Evolutionary conservation across 2,888 invertebrate genomes (phyloP).

Genomic region (Acronicta aceris): DNA sequence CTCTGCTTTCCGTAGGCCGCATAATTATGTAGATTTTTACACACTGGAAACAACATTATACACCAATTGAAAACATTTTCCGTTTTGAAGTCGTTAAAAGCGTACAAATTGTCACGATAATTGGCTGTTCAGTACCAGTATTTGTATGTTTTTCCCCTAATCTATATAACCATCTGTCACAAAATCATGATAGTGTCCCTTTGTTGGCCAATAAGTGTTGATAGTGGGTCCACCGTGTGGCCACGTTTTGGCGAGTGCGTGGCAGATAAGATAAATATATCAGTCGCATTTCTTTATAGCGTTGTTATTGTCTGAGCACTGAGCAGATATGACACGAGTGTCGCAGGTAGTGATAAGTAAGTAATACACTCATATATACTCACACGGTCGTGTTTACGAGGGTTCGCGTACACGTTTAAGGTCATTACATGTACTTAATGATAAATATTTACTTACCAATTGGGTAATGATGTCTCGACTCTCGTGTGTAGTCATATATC

Average conservation of each 20-base stretch:
- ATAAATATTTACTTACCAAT: constrained; percentile 23
- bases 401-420: constrained; percentile 31
- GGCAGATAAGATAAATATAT: constrained; percentile 51
- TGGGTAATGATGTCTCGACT: too few relatives aligned
- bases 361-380: constrained; percentile 14
- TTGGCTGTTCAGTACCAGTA: too few relatives aligned
- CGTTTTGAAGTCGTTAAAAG: too few relatives aligned
- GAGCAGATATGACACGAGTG: constrained; percentile 39
- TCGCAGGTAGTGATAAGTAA: constrained; percentile 31
- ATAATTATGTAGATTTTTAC: too few relatives aligned
- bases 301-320: constrained; percentile 50
- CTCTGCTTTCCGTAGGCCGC: too few relatives aligned
- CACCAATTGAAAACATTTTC: too few relatives aligned
- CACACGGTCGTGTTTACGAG: constrained; percentile 22
- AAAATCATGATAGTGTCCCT: constrained; percentile 13
- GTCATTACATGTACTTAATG: constrained; percentile 31
- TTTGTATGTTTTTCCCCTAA: constrained; percentile 30
- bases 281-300: constrained; percentile 52
- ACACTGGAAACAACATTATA: too few relatives aligned
- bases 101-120: too few relatives aligned
- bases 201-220: constrained; percentile 24
- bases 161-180: constrained; percentile 13
- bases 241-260: constrained; percentile 50
- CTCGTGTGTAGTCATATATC: too few relatives aligned
- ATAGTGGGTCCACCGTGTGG: constrained; percentile 35